Percentiles rank a stretch among this genome's conserved stretches.
phyloP scores from a whole-genome alignment of 23 tunicate species.

The Halocynthia roretzi region DNA sequence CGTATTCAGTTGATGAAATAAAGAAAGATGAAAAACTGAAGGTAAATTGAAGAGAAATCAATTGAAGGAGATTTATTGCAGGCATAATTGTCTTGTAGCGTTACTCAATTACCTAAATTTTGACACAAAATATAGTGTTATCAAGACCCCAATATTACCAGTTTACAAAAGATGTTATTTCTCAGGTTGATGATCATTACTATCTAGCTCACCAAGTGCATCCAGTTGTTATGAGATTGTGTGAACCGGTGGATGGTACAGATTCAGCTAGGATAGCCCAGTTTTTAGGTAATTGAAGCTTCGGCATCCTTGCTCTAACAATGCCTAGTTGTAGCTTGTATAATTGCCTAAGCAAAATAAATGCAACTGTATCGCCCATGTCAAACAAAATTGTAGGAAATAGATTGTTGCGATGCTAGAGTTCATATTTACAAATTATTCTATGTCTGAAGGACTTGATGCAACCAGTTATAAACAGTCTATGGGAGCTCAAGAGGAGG shows the following conservation, averaged over 20 bases:
- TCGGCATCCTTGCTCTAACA: neutral
- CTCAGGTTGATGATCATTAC: conserved; percentile 68
- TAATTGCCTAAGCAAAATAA: too few relatives aligned
- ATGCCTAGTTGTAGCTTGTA: too few relatives aligned
- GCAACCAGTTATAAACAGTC: conserved; percentile 77
- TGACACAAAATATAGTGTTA: neutral
- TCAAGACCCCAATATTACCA: neutral
- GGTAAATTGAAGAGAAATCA: conserved; percentile 14
- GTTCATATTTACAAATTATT: neutral
- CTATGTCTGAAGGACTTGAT: conserved; percentile 49
- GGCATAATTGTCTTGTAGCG: too few relatives aligned
- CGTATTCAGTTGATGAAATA: conserved; percentile 70
- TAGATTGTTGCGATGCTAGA: neutral
- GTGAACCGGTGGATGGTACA: conserved; percentile 94
- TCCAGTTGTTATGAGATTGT: conserved; percentile 83
- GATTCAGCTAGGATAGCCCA: conserved; percentile 84
- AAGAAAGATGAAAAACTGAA: conserved; percentile 27
- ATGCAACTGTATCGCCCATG: too few relatives aligned
- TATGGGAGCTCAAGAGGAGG: conserved; percentile 26
- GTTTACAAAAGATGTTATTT: neutral
- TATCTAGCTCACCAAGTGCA: conserved; percentile 88
- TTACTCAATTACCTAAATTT: neutral
- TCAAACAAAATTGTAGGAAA: too few relatives aligned
- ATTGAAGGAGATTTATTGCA: too few relatives aligned
- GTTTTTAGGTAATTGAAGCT: conserved; percentile 44